Percentiles rank a stretch among this genome's conserved stretches.
phyloP scores from a whole-genome alignment of 2,113 vertebrate species.

The Capreolus pygargus region DNA sequence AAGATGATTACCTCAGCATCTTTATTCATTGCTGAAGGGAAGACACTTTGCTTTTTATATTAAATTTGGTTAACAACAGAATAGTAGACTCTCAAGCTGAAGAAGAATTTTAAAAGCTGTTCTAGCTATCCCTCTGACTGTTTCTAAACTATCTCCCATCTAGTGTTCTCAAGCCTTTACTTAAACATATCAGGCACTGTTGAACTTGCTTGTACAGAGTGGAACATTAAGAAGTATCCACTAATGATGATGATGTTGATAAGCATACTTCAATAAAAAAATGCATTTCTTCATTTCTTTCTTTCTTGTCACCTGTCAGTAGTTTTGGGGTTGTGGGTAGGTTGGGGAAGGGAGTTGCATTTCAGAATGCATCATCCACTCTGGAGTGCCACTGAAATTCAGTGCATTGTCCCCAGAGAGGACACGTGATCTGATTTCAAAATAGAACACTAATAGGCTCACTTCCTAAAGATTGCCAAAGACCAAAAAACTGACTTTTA shows the following conservation, averaged over 20 bases:
- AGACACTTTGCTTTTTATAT: conserved; percentile 43
- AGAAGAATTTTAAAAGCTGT: conserved; percentile 19
- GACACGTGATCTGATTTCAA: neutral
- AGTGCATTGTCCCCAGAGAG: neutral
- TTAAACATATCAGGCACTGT: neutral
- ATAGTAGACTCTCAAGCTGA: neutral
- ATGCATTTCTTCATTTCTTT: neutral
- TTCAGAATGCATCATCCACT: neutral
- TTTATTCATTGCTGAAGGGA: conserved; percentile 51
- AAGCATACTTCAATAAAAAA: conserved; percentile 6
- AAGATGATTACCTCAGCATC: conserved; percentile 16
- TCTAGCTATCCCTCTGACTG: neutral
- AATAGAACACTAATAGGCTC: neutral
- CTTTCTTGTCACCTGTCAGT: neutral
- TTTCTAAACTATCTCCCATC: neutral
- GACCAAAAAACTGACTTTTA: neutral
- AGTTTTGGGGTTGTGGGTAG: neutral
- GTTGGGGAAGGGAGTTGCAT: neutral
- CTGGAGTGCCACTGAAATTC: neutral
- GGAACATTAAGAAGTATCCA: neutral
- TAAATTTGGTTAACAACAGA: conserved; percentile 27
- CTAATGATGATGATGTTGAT: neutral
- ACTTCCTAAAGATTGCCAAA: neutral
- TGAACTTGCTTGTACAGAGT: neutral
- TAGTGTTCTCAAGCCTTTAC: neutral